Conservation (phyloP, 2,888 invertebrate genomes). For the Merodon equestris region DNA sequence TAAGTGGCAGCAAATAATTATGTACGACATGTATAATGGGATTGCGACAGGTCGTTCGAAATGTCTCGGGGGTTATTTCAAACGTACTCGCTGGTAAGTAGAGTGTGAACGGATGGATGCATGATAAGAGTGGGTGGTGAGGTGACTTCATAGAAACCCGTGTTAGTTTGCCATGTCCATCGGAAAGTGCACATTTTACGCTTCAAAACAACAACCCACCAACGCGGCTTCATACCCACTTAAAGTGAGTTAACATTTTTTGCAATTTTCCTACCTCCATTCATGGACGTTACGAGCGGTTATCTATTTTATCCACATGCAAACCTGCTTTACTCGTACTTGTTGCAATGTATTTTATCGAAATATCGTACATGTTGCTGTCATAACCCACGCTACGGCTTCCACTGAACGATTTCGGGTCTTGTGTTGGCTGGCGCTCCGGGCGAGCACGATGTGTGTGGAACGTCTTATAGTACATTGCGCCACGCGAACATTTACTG, state of each 20-base stretch:
- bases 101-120: too few species aligned
- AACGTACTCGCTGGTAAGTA: too few species aligned
- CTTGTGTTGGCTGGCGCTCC: constrained; percentile 50
- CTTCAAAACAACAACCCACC: constrained; percentile 10
- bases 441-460: constrained; percentile 35
- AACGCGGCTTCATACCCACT: not conserved
- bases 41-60: constrained; percentile 47
- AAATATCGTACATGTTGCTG: constrained; percentile 60
- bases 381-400: constrained; percentile 60
- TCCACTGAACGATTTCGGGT: constrained; percentile 13
- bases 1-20: constrained; percentile 55
- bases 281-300: constrained; percentile 46
- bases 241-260: constrained; percentile 29
- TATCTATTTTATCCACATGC: constrained; percentile 40
- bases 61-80: constrained; percentile 36
- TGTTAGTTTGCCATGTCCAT: too few species aligned
- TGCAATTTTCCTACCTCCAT: constrained; percentile 35
- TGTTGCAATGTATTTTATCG: constrained; percentile 62
- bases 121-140: too few species aligned
- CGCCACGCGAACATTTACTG: not conserved
- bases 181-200: too few species aligned
- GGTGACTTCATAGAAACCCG: too few species aligned
- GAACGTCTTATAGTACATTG: not conserved
- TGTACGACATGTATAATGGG: constrained; percentile 49
- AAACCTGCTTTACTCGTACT: constrained; percentile 38